Conservation (phyloP, 2,888 invertebrate genomes). For the Chirona hameri region DNA sequence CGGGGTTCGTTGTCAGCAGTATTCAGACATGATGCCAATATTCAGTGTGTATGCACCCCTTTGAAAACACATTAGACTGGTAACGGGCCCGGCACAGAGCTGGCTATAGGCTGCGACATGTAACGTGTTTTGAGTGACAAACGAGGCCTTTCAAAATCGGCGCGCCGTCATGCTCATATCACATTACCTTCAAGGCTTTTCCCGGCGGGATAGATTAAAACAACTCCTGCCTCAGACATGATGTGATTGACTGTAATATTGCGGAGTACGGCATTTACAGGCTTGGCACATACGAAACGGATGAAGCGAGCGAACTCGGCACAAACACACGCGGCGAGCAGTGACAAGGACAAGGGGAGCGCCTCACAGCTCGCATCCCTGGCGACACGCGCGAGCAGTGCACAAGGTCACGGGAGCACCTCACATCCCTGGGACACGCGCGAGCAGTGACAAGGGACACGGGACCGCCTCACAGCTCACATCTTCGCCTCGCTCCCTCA, state of each 20-base stretch:
- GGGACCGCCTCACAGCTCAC: neutral
- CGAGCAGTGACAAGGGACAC: neutral
- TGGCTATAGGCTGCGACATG: no score
- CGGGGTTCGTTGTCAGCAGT: no score
- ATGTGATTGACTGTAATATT: neutral
- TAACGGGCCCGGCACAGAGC: no score
- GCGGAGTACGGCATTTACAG: neutral
- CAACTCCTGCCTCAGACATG: neutral
- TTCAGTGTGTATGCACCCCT: no score
- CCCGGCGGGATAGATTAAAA: no score
- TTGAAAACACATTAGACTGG: no score
- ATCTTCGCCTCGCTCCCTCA: neutral
- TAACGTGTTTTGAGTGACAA: no score
- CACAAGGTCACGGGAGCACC: neutral
- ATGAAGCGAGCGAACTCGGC: neutral
- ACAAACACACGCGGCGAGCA: neutral
- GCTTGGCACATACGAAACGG: slow-evolving; percentile 12
- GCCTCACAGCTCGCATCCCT: neutral
- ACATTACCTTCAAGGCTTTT: no score
- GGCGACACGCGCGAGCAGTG: neutral
- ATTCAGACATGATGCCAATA: no score
- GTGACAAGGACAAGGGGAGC: neutral
- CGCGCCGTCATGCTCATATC: no score
- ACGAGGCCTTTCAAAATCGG: no score
- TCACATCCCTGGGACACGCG: neutral